These are phyloP conservation scores for Pholis gunnellus DNA, from an alignment of 2,113 vertebrate genomes.

Conservation along the genomic window DNA sequence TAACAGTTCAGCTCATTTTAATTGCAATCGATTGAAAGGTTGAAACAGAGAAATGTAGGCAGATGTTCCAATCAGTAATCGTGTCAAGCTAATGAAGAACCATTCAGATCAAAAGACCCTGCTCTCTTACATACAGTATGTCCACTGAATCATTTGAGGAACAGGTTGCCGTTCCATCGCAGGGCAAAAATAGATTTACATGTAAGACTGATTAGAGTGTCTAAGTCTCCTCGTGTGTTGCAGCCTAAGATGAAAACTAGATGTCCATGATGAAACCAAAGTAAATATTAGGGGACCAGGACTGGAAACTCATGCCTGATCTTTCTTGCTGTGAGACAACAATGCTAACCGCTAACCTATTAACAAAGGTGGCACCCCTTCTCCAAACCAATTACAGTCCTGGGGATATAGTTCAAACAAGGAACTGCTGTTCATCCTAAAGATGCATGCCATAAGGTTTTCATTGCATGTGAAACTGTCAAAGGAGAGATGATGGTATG, in stretches of 20 bases:
- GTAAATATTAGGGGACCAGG: not conserved
- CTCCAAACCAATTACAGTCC: not conserved
- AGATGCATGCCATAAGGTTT: not conserved
- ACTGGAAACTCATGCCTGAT: not conserved
- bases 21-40: not conserved
- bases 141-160: not conserved
- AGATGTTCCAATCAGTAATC: not conserved
- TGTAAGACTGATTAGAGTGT: not conserved
- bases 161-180: not conserved
- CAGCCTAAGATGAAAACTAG: not conserved
- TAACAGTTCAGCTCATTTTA: not conserved
- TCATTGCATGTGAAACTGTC: not conserved
- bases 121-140: not conserved
- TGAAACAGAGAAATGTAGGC: not conserved
- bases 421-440: not conserved
- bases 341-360: not conserved
- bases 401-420: not conserved
- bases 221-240: not conserved
- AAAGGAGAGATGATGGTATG: not conserved
- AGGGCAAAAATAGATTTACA: not conserved
- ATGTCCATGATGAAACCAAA: not conserved
- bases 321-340: not conserved
- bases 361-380: not conserved
- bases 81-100: not conserved
- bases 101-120: not conserved